Evolutionary conservation across 2,888 invertebrate species (phyloP).

Genomic region (Arrhopalites spinosus): DNA sequence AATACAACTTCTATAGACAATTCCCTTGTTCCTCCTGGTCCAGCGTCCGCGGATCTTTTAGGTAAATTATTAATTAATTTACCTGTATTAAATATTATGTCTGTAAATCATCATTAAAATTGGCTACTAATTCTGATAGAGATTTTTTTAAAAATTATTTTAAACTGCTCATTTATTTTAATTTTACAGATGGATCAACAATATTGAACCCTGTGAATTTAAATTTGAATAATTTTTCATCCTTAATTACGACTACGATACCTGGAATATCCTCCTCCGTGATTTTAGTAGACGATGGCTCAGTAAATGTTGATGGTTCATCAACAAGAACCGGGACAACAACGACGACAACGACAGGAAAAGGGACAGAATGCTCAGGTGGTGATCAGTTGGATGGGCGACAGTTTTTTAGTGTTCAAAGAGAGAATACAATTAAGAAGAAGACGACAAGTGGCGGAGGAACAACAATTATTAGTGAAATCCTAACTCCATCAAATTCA

Average conservation of each 20-base stretch:
- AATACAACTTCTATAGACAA: conserved; percentile 15
- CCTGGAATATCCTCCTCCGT: conserved; percentile 2
- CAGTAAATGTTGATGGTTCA: neutral
- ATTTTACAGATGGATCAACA: neutral
- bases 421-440: neutral
- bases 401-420: neutral
- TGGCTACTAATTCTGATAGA: too few relatives aligned
- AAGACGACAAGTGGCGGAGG: conserved; percentile 44
- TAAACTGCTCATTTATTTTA: too few relatives aligned
- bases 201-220: too few relatives aligned
- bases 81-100: conserved; percentile 4
- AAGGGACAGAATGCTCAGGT: neutral
- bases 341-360: neutral
- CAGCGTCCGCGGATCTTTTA: neutral
- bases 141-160: too few relatives aligned
- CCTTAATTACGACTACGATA: neutral
- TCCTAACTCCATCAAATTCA: conserved; percentile 48
- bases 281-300: neutral
- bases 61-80: conserved; percentile 7
- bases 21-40: conserved; percentile 5
- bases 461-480: conserved; percentile 28
- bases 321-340: too few relatives aligned
- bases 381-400: neutral
- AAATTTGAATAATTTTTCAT: neutral
- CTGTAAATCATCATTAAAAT: conserved; percentile 22